These are phyloP conservation scores for Scomber japonicus DNA, from an alignment of 2,113 vertebrate genomes.

Conservation along the genomic window DNA sequence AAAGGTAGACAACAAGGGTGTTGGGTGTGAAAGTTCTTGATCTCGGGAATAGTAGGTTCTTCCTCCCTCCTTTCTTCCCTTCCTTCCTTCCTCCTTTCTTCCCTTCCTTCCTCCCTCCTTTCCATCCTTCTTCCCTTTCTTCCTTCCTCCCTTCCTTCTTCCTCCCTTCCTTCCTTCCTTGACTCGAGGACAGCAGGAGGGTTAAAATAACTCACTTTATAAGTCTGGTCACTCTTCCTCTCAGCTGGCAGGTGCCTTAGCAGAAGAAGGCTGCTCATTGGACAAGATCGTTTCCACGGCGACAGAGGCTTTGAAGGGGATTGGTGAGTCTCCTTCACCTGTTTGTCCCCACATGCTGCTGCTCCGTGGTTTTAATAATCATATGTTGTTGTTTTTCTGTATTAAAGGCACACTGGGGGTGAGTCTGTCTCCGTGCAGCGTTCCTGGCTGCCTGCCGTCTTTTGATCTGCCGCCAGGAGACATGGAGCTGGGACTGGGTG, in stretches of 20 bases:
- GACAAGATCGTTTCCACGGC: slow-evolving; percentile 86
- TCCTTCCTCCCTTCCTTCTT: too few species aligned
- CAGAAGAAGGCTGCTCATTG: slow-evolving; percentile 89
- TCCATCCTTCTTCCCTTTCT: too few species aligned
- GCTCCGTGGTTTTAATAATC: neutral
- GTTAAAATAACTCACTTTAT: too few species aligned
- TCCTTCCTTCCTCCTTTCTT: too few species aligned
- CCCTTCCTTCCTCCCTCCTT: too few species aligned
- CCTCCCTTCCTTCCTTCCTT: too few species aligned
- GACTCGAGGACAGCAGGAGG: too few species aligned
- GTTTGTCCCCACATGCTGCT: rapidly evolving
- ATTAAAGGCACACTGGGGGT: slow-evolving; percentile 92
- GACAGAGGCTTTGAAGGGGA: slow-evolving; percentile 72
- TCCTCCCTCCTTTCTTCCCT: too few species aligned
- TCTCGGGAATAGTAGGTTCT: too few species aligned
- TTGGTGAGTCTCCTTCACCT: slow-evolving; percentile 81
- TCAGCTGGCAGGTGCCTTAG: slow-evolving; percentile 93
- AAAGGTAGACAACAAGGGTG: slow-evolving; percentile 84
- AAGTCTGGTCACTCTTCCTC: neutral
- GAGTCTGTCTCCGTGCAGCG: slow-evolving; percentile 93
- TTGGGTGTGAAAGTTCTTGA: too few species aligned
- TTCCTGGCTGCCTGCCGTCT: slow-evolving; percentile 90
- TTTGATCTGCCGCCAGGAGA: slow-evolving; percentile 90
- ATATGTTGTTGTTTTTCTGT: neutral
- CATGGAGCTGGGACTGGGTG: slow-evolving; percentile 95